Conservation (phyloP, 1,140 invertebrate genomes). For the Pomacea maculata region DNA sequence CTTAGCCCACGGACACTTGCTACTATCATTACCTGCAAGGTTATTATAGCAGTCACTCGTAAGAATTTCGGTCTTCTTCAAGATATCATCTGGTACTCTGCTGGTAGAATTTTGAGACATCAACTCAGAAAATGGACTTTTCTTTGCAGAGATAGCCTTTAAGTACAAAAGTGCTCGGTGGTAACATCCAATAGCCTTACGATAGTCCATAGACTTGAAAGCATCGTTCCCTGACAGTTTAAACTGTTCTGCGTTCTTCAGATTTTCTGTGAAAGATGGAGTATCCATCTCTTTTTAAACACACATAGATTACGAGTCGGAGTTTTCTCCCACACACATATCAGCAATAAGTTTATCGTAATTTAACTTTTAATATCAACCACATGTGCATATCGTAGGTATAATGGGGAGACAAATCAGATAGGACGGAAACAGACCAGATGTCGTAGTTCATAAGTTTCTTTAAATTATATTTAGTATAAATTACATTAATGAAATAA, state of each 20-base stretch:
- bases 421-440: not conserved
- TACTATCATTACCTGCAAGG: conserved; percentile 48
- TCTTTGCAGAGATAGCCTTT: conserved; percentile 43
- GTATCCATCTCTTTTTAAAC: conserved; percentile 8
- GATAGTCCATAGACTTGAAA: conserved; percentile 50
- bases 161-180: conserved; percentile 56
- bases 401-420: not conserved
- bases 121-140: not conserved
- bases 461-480: conserved; percentile 16
- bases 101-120: conserved; percentile 5
- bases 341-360: no score
- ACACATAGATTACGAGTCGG: not conserved
- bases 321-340: no score
- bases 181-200: conserved; percentile 57
- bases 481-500: no score
- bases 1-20: not conserved
- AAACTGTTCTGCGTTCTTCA: conserved; percentile 47
- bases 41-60: conserved; percentile 59
- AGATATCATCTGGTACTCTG: conserved; percentile 33
- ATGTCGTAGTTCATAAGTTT: not conserved
- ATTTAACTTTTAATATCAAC: no score
- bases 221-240: conserved; percentile 57
- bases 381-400: not conserved
- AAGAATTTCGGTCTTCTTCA: conserved; percentile 38
- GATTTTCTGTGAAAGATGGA: conserved; percentile 34